Conservation (phyloP, 2,797 vertebrate genomes). For the Peromyscus melanophrys region DNA sequence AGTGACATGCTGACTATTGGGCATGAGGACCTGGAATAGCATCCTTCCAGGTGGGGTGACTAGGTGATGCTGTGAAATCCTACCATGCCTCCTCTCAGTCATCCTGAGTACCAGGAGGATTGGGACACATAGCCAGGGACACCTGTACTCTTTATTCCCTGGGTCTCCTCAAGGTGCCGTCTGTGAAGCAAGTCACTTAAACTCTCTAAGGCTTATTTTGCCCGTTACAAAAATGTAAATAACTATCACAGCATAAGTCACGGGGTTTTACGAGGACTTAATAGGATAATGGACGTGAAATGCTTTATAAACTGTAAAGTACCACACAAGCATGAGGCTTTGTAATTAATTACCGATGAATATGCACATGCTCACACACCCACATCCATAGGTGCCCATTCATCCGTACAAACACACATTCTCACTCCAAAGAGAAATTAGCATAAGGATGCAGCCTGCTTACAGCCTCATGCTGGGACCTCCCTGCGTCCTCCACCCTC, state of each 20-base stretch:
- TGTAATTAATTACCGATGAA: conserved; percentile 50
- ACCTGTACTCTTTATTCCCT: accelerated
- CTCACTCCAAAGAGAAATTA: conserved; percentile 56
- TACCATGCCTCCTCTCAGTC: neutral
- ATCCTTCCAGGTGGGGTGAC: accelerated
- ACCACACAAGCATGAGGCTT: neutral
- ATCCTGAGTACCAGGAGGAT: neutral
- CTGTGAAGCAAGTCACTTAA: conserved; percentile 19
- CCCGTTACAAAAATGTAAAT: conserved; percentile 51
- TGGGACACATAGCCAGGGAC: neutral
- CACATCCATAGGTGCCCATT: conserved; percentile 41
- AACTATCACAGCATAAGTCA: conserved; percentile 43
- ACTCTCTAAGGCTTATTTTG: neutral
- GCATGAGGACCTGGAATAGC: neutral
- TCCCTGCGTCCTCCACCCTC: conserved; percentile 15
- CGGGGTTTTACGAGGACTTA: conserved; percentile 56
- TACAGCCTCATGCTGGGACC: conserved; percentile 62
- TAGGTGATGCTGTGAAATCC: too few relatives aligned
- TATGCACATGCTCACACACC: neutral
- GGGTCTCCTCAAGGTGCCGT: neutral
- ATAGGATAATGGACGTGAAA: conserved; percentile 62
- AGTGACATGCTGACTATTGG: neutral
- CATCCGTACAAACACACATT: neutral
- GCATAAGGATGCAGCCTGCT: conserved; percentile 11
- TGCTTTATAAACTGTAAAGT: conserved; percentile 73